Evolutionary conservation across 2,797 vertebrate species (phyloP), one percentile per base, ranked within the genome.

Genomic region (Mus minutoides): DNA sequence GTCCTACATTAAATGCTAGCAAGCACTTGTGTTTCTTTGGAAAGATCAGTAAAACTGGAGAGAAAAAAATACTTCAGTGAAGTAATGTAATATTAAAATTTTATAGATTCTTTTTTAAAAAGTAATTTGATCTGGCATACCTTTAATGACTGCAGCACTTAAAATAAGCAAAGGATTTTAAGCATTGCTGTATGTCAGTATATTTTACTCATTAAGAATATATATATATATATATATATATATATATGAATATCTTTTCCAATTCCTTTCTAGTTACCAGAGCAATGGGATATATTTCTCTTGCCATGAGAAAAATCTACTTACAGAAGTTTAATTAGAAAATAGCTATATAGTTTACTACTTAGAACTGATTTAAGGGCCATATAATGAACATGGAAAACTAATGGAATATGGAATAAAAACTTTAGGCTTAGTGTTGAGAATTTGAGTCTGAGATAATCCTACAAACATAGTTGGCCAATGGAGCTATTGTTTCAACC

Each of bases 111-210:
- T 78, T 54, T 67, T 31, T 43, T 6, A 46, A 52, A 26, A 64
- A 4, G 73, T 90, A 49, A 10, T 92, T 89, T 83, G 5, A 62
- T 73, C 29, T 90, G 40, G 10, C 31, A 77, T 85, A 22, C 1
- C 6, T 34, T 88, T 14, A 86, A 76, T 75, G 11, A 69, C n/a
- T 92, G 31, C 69, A 26, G 82, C 12, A 89, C 87, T 76, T 92
- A 46, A 87, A 83, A 26, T 69, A 96, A 97, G 71, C 75, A 40
- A 78, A 40, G 71, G 40, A 85, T 54, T 22, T 77, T 76, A 37
- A 92, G 89, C 29, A 87, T 67, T 46, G 46, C 7, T n/a, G 8
- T 16, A 52, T 71, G n/a, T 29, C 6, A 6, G n/a, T 43, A 77
- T 69, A 58, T 86, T 92, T 94, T 21, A 58, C 52, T 54, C 54